Evolutionary conservation across 2,888 invertebrate species (phyloP).

Genomic region (Heteromyza rotundicornis): DNA sequence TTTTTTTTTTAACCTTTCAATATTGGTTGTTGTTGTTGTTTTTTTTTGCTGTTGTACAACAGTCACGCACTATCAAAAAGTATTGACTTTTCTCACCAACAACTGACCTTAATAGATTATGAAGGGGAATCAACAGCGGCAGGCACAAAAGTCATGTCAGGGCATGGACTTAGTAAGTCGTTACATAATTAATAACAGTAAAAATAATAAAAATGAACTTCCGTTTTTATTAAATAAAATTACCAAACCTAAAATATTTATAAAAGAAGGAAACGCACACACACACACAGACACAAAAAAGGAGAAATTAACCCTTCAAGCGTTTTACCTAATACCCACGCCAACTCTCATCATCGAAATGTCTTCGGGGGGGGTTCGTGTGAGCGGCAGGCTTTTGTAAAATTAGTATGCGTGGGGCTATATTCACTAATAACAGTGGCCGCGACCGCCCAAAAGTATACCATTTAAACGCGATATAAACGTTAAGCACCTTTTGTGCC

Average conservation of each 20-base stretch:
- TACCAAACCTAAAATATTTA: neutral
- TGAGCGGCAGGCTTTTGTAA: neutral
- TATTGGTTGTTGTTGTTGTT: too few relatives aligned
- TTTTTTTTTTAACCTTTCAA: neutral
- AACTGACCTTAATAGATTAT: constrained; percentile 2
- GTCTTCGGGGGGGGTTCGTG: too few relatives aligned
- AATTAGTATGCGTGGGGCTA: constrained; percentile 1
- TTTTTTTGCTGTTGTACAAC: too few relatives aligned
- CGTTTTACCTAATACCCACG: too few relatives aligned
- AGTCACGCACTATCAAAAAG: neutral
- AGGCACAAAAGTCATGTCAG: neutral
- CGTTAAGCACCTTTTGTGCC: constrained; percentile 3
- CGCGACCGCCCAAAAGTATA: constrained; percentile 9
- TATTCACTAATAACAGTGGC: neutral
- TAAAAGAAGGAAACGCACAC: too few relatives aligned
- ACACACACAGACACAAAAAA: too few relatives aligned
- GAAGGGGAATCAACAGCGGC: neutral
- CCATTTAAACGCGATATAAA: constrained; percentile 14
- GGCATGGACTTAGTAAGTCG: neutral
- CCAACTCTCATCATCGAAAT: too few relatives aligned
- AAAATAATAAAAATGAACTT: constrained; percentile 3
- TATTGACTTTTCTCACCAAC: neutral
- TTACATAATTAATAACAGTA: neutral
- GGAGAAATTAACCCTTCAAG: neutral
- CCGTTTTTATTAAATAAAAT: constrained; percentile 2